Conservation (phyloP, 1,140 invertebrate species). For the Trissolcus basalis region DNA sequence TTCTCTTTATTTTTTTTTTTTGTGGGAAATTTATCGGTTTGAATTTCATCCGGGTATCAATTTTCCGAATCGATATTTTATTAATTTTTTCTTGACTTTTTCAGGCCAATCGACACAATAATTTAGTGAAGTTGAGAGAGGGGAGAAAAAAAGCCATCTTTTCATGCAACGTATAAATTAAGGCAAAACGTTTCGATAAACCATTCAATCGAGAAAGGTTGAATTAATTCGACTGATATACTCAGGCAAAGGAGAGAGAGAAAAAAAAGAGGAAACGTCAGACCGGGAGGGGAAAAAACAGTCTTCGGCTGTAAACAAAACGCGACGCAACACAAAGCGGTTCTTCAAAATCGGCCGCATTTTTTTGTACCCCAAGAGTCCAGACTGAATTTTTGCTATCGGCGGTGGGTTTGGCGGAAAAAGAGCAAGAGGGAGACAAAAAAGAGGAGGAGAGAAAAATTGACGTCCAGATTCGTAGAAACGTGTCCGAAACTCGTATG, state of each 20-base stretch:
- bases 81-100: too few relatives aligned
- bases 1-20: too few relatives aligned
- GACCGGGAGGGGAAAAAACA: too few relatives aligned
- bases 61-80: too few relatives aligned
- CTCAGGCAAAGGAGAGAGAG: not conserved
- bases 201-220: not conserved
- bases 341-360: conserved; percentile 17
- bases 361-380: conserved; percentile 13
- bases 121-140: too few relatives aligned
- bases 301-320: not conserved
- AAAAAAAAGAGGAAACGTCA: not conserved
- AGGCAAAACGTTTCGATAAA: not conserved
- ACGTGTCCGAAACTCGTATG: conserved; percentile 4
- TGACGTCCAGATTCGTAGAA: conserved; percentile 33
- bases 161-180: not conserved
- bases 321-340: not conserved
- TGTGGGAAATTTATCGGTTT: too few relatives aligned
- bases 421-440: conserved; percentile 45
- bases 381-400: conserved; percentile 38
- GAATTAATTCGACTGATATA: not conserved
- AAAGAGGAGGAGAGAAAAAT: conserved; percentile 51
- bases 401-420: conserved; percentile 17
- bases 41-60: too few relatives aligned
- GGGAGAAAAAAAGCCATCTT: too few relatives aligned
- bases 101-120: too few relatives aligned